These are phyloP conservation scores for Eustalomyia histrio DNA, from an alignment of 2,888 invertebrate species.

Conservation along the genomic window DNA sequence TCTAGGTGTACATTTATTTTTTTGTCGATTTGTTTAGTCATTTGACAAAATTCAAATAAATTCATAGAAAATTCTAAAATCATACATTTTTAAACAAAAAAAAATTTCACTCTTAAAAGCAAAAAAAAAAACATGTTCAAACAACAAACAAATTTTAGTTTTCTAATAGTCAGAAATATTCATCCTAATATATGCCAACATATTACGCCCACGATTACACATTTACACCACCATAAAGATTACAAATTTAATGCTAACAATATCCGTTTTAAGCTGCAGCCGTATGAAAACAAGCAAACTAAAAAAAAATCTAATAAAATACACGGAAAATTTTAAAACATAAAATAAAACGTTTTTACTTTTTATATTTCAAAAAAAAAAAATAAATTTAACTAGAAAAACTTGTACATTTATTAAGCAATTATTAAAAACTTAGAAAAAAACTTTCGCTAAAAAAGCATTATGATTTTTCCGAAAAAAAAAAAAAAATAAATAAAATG, in stretches of 20 bases:
- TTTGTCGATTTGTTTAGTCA: no score
- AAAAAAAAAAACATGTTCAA: neutral
- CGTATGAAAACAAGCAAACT: neutral
- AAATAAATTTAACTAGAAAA: constrained; percentile 1
- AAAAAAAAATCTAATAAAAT: neutral
- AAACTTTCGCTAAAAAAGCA: constrained; percentile 55
- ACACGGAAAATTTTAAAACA: neutral
- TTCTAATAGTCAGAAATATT: neutral
- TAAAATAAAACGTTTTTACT: neutral
- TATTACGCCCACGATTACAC: constrained; percentile 15
- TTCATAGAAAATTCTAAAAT: neutral
- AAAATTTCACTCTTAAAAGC: neutral
- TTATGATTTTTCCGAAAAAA: constrained; percentile 23
- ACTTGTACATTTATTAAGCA: neutral
- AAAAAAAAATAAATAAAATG: constrained; percentile 9
- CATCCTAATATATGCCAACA: neutral
- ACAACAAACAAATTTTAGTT: neutral
- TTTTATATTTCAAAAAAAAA: neutral
- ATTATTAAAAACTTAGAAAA: neutral
- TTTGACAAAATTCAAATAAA: neutral
- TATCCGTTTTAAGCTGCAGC: constrained; percentile 40
- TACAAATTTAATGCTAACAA: constrained; percentile 40
- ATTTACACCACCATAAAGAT: constrained; percentile 31
- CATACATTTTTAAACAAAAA: neutral
- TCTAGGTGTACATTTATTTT: no score